Evolutionary conservation across 2,888 invertebrate genomes (phyloP), one percentile per base, ranked within the genome.

Genomic region (Drosophila macrospina): DNA sequence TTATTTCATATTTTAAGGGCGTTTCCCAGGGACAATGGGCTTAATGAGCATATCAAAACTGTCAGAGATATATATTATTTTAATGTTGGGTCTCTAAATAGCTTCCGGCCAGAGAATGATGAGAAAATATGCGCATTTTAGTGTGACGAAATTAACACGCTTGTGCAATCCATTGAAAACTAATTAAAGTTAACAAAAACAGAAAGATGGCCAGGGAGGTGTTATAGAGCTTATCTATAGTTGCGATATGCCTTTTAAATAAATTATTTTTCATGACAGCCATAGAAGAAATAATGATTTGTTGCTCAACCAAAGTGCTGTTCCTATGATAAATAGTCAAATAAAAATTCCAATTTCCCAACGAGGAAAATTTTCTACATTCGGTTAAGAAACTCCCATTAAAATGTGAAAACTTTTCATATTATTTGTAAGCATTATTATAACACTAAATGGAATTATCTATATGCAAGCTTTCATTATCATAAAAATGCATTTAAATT

Each of bases 41-140:
- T 52, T 68, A 54, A 74, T 61, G 54, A 28, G 56, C 78, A 60
- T 63, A 73, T 62, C 74, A 57, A 57, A 67, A 47, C 34, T 44
- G 45, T 32, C 41, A 54, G 51, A 37, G 32, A 32, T 32, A 32
- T 59, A 56, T 78, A 44, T 48, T 63, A 26, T 54, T 36, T 70
- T 62, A 56, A 68, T 74, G 37, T 36, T 36, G 26, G 20, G 28
- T 8, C 11, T 52, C 47, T 10, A 52, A 72, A 48, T 50, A 39
- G 48, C 55, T 78, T 78, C 75, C 79, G 74, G 59, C n/a, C 47
- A 42, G 39, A 74, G 75, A 78, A 78, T 74, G 69, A 74, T 74
- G 69, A 37, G 69, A 74, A 78, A 75, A 28, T 55, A 63, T 63
- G 48, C 48, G 39, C 57, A 57, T 61, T 50, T 69, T 39, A 64